These are phyloP conservation scores for Formica selysi DNA, from an alignment of 1,140 invertebrate species.

Conservation along the genomic window DNA sequence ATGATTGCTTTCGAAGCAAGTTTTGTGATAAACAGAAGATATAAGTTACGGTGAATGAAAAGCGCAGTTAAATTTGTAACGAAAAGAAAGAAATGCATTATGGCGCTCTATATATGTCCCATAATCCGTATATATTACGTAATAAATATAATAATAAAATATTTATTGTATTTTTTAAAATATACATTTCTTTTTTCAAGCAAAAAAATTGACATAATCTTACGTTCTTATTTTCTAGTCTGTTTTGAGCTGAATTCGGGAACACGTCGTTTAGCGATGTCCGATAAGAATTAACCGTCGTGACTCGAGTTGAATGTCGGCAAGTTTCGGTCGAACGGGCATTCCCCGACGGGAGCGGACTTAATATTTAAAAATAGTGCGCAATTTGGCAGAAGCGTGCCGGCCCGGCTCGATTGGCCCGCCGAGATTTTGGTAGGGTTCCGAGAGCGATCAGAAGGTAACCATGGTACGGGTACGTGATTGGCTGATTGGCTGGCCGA, in stretches of 20 bases:
- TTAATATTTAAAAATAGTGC: slow-evolving; percentile 76
- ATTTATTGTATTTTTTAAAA: background rate
- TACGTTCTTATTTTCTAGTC: slow-evolving; percentile 8
- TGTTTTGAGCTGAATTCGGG: slow-evolving; percentile 20
- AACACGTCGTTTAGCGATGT: slow-evolving; percentile 35
- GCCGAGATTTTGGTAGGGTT: slow-evolving; percentile 68
- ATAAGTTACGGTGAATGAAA: background rate
- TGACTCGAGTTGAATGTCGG: slow-evolving; percentile 34
- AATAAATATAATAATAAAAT: slow-evolving; percentile 27
- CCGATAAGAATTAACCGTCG: slow-evolving; percentile 59
- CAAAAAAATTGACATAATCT: background rate
- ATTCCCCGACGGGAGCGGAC: slow-evolving; percentile 28
- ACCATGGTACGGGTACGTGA: slow-evolving; percentile 68
- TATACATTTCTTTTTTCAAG: background rate
- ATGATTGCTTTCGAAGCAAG: slow-evolving; percentile 5
- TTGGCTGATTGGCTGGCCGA: slow-evolving; percentile 78
- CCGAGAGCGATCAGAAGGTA: slow-evolving; percentile 56
- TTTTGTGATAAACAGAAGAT: background rate
- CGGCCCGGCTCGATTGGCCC: slow-evolving; percentile 71
- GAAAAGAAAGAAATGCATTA: background rate
- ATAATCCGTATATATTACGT: background rate
- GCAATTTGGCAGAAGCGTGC: slow-evolving; percentile 73
- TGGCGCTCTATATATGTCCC: no score
- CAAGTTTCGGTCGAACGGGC: slow-evolving; percentile 48
- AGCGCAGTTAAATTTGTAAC: background rate